These are phyloP conservation scores for Cydia pomonella DNA, from an alignment of 1,140 invertebrate genomes.

Conservation along the genomic window DNA sequence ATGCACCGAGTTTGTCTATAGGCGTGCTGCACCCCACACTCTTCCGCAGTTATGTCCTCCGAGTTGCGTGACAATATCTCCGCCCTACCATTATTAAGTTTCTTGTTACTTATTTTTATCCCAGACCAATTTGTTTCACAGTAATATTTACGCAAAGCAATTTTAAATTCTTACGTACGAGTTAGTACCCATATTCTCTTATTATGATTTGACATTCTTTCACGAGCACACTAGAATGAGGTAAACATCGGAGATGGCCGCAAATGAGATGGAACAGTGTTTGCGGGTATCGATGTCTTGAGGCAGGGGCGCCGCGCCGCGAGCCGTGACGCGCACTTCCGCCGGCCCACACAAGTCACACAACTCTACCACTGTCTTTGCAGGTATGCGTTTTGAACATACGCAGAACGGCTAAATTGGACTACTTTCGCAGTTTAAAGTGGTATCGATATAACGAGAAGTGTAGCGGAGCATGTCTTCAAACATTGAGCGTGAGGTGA, in stretches of 20 bases:
- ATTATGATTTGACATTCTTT: neutral
- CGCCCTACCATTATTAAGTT: conserved; percentile 25
- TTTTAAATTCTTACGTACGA: neutral
- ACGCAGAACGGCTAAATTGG: neutral
- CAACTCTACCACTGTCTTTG: conserved; percentile 34
- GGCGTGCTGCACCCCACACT: conserved; percentile 10
- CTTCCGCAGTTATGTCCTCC: conserved; percentile 28
- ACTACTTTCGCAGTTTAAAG: neutral
- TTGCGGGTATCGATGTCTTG: conserved; percentile 46
- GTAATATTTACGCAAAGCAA: neutral
- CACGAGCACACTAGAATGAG: conserved; percentile 39
- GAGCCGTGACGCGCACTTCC: conserved; percentile 65
- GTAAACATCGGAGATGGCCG: conserved; percentile 49
- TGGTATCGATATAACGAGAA: neutral
- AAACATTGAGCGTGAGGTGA: neutral
- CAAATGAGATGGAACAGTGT: conserved; percentile 70
- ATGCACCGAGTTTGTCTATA: conserved; percentile 35
- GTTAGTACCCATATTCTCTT: no score
- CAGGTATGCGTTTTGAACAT: neutral
- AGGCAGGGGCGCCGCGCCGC: conserved; percentile 64
- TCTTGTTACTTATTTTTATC: neutral
- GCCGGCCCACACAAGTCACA: conserved; percentile 56
- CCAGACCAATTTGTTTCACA: neutral
- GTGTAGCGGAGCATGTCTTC: neutral
- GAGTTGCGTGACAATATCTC: conserved; percentile 31